phyloP scores from a whole-genome alignment of 1,140 invertebrate genomes.

The Tetragonula clypearis region DNA sequence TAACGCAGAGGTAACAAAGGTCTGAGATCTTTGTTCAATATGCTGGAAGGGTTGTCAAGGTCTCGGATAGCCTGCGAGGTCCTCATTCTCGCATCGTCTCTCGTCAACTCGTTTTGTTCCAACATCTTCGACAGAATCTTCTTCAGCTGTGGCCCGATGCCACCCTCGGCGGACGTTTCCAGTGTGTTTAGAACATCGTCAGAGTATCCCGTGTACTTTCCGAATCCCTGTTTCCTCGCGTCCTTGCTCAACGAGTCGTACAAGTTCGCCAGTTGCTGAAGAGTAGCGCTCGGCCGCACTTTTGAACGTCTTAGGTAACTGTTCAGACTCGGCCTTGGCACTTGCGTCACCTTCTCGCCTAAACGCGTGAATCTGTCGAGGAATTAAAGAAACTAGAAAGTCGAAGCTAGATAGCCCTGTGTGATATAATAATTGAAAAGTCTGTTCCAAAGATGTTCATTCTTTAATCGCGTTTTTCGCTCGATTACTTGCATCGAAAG shows the following conservation, averaged over 20 bases:
- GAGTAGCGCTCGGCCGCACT: constrained; percentile 64
- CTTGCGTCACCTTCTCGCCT: constrained; percentile 76
- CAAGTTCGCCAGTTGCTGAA: constrained; percentile 72
- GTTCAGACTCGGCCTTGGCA: constrained; percentile 75
- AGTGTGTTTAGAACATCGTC: constrained; percentile 71
- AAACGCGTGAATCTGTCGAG: constrained; percentile 71
- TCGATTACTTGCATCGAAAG: too few relatives aligned
- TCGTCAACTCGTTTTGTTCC: constrained; percentile 72
- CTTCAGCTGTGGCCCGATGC: constrained; percentile 71
- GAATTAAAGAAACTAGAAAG: constrained; percentile 25
- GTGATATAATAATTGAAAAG: too few relatives aligned
- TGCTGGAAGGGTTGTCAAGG: constrained; percentile 69
- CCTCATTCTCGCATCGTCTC: constrained; percentile 72
- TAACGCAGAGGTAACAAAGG: constrained; percentile 72
- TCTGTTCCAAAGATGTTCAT: background rate
- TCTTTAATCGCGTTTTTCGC: background rate
- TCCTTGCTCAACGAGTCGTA: constrained; percentile 77
- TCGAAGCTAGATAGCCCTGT: background rate
- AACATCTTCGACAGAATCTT: constrained; percentile 71
- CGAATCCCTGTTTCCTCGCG: constrained; percentile 76
- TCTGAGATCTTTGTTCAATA: constrained; percentile 72
- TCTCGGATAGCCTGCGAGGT: constrained; percentile 59
- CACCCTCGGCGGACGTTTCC: constrained; percentile 70
- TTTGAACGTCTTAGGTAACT: constrained; percentile 70
- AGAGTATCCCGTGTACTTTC: constrained; percentile 75